A percentile compares a stretch with the other conserved stretches of the same genome.
Evolutionary conservation across 2,888 invertebrate species (phyloP).

Genomic region (Tachina fera): DNA sequence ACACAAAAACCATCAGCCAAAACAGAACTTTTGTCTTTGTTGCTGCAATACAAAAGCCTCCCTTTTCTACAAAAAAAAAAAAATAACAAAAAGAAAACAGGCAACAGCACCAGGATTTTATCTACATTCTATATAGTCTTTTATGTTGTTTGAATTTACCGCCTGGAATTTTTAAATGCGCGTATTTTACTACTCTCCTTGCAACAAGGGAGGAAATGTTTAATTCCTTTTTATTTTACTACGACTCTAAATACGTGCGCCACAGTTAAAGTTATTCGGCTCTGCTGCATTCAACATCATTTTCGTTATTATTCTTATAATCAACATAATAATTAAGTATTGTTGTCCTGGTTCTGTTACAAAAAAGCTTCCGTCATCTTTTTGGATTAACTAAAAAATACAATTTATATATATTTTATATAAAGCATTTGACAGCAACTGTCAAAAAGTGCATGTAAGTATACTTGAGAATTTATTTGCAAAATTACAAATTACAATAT

Average conservation of each 20-base stretch:
- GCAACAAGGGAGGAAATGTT: slow-evolving; percentile 68
- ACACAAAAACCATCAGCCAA: slow-evolving; percentile 17
- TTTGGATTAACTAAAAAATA: slow-evolving; percentile 34
- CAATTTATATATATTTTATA: slow-evolving; percentile 30
- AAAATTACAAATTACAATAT: slow-evolving; percentile 50
- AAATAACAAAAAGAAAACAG: background rate
- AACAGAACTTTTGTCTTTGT: slow-evolving; percentile 29
- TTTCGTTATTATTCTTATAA: slow-evolving; percentile 3
- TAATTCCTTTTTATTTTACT: slow-evolving; percentile 57
- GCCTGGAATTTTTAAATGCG: slow-evolving; percentile 54
- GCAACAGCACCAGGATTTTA: slow-evolving; percentile 25
- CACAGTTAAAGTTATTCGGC: background rate
- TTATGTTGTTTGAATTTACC: slow-evolving; percentile 46
- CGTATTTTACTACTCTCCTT: slow-evolving; percentile 34
- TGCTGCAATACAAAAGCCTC: slow-evolving; percentile 28
- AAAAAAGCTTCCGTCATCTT: background rate
- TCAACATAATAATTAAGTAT: slow-evolving; percentile 24
- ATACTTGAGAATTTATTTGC: slow-evolving; percentile 73
- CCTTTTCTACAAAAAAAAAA: slow-evolving; percentile 17
- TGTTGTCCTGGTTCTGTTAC: slow-evolving; percentile 39
- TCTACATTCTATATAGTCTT: slow-evolving; percentile 11
- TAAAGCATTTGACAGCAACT: slow-evolving; percentile 68
- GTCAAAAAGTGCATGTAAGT: slow-evolving; percentile 78
- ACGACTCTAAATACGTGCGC: slow-evolving; percentile 18
- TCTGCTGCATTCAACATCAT: slow-evolving; percentile 5